Base-by-base conservation (phyloP, 2,113 vertebrate genomes). In the Oxyruncus cristatus region DNA sequence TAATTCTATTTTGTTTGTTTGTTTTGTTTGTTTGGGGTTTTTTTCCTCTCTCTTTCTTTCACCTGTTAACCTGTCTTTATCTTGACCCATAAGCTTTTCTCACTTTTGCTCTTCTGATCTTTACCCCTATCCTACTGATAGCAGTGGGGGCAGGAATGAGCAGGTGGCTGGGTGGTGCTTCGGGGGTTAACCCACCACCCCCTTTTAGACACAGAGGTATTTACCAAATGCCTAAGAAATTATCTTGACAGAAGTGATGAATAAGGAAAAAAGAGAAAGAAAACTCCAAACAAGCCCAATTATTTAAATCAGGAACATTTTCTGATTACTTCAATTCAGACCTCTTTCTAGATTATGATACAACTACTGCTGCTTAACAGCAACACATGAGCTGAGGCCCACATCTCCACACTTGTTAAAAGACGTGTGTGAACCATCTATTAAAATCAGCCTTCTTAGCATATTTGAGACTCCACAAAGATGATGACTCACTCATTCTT, bases 221-320 rank as follows among this genome's bases (percentile, higher is more conserved):
- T 89, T 65, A n/a, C 23, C 39, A 37, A 68, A 33, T 76, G 35
- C 4, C 30, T 67, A 50, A 68, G 39, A 87, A 65, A 73, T 68
- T 53, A 24, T 46, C 44, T 35, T 84, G 27, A 41, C 11, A 76
- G 11, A 37, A 33, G 23, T 61, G 33, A 52, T 39, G 10, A 77
- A 39, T 52, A 56, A 52, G 14, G 14, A 53, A 72, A 75, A 18
- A 83, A 56, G 7, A 52, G 8, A 2, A 39, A 44, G 39, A 55
- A 62, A 49, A 9, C 2, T 4, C 8, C 24, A 49, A 88, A 26
- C 14, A 84, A 14, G 6, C 0, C 4, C 1, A 44, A 9, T 23
- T 19, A 11, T 41, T 49, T 11, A 61, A 68, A 66, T 8, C 17
- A 11, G 20, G n/a, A 85, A 4, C 3, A 52, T 85, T 88, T 89